These are phyloP conservation scores for Platysteira castanea DNA, from an alignment of 2,113 vertebrate species.

Conservation along the genomic window DNA sequence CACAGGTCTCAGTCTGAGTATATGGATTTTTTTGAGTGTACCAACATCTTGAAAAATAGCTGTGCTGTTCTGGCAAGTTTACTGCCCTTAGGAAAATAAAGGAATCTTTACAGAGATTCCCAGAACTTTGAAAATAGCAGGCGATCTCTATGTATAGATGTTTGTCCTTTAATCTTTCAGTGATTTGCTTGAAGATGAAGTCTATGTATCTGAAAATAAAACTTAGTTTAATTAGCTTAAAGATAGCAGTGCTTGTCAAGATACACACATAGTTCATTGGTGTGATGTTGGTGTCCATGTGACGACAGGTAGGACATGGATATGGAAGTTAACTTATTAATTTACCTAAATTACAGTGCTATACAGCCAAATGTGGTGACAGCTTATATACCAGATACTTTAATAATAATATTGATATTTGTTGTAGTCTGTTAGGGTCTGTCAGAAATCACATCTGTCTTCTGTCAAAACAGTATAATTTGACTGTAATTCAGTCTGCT, in stretches of 20 bases:
- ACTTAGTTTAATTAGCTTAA: not conserved
- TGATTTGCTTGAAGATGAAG: not conserved
- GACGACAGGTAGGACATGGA: not conserved
- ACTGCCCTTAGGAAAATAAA: not conserved
- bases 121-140: not conserved
- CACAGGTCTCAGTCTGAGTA: not conserved
- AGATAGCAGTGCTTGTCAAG: not conserved
- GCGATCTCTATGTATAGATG: accelerated
- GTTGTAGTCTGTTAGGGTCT: not conserved
- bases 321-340: not conserved
- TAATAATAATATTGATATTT: not conserved
- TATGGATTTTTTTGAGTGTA: not conserved
- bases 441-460: not conserved
- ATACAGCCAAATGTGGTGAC: not conserved
- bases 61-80: not conserved
- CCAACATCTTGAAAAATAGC: not conserved
- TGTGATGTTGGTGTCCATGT: not conserved
- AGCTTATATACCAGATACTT: not conserved
- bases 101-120: not conserved
- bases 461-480: not conserved
- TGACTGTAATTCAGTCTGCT: not conserved
- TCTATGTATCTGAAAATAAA: not conserved
- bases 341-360: not conserved
- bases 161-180: not conserved
- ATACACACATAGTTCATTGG: not conserved